Base-by-base conservation (phyloP, 1,140 invertebrate species). In the Ditylenchus dipsaci region DNA sequence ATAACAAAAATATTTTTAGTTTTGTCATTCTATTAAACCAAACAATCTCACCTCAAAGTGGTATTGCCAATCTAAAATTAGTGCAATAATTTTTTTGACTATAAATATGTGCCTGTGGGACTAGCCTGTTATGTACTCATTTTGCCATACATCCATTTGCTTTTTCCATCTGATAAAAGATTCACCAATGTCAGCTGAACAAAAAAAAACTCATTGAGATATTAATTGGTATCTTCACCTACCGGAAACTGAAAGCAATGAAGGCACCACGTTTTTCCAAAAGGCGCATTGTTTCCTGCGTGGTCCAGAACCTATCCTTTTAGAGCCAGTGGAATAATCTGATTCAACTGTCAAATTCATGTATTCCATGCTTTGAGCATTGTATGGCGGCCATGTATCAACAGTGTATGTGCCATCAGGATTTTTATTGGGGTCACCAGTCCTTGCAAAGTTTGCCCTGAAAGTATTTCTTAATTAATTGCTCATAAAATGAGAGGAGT, bases 181-280 rank as follows among this genome's bases (percentile, higher is more conserved):
- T 45, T 85, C 84, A 0, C 76, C 76, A 11, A 86, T 82, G 57
- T 86, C 83, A 19, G 81, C 85, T 86, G 13, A 73, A 78, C 56
- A 73, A 73, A 65, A n/a, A 27, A 30, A 47, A 58, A 42, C 33
- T 63, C 26, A 13, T 17, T 76, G 19, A 21, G 33, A 23, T 15
- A 23, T 11, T 13, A 13, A 42, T 43, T 64, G 11, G 3, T 38
- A 30, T 42, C 29, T 45, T 23, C 29, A 49, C 43, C 78, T 78
- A 87, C 86, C 82, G 60, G 85, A 84, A 11, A 88, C 88, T 74
- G 89, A 86, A 71, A 91, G 88, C 33, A 95, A 86, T 83, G 92
- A 90, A 63, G 93, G 93, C 82, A 95, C 86, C 83, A 94, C 93
- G 80, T 91, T 89, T 83, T 93, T 91, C 93, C 93, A 96, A 85